Evolutionary conservation across 2,888 invertebrate genomes (phyloP), one percentile per base, ranked within the genome.

Genomic region (Lasiommata megera): DNA sequence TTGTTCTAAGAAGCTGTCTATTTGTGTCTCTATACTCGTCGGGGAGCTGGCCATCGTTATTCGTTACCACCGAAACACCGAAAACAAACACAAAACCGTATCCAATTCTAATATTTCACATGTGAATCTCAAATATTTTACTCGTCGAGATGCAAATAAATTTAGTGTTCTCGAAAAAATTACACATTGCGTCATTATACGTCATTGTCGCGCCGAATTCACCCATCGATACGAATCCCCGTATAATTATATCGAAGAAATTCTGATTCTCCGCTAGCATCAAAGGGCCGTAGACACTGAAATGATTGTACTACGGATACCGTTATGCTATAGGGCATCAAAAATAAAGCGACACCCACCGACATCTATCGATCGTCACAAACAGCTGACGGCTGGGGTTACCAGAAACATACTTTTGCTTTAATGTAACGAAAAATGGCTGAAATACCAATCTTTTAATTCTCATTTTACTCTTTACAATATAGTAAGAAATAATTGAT

Each of bases 1-100:
- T 80, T 95, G 95, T 91, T 95, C 95, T 82, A 95, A 87, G 90
- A 96, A 95, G 89, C 94, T 94, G 93, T 96, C 96, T 90, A 96
- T 95, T 92, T 95, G 95, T 74, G 94, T 95, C 91, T 96, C 95
- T 82, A 95, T 94, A 70, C 93, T 95, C 67, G 93, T 93, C 66
- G 94, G 93, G 71, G 94, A 93, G 79, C 86, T 92, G 69, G 93
- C 93, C 93, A 93, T 93, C 77, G 86, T 87, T 80, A 79, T 83
- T 93, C 77, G 86, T 87, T 80, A 79, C 84, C 83, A 86, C 82
- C 85, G 84, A 84, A 83, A 88, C 88, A 84, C 80, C 83, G 75
- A 83, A 86, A 87, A 86, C 88, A 88, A 88, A 88, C 86, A 86
- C 82, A 77, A 78, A 76, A 76, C 79, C 75, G 70, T 72, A 69